A percentile compares a stretch with the other conserved stretches of the same genome.
Evolutionary conservation across 2,888 invertebrate genomes (phyloP).

Genomic region (Erpobdella octoculata): DNA sequence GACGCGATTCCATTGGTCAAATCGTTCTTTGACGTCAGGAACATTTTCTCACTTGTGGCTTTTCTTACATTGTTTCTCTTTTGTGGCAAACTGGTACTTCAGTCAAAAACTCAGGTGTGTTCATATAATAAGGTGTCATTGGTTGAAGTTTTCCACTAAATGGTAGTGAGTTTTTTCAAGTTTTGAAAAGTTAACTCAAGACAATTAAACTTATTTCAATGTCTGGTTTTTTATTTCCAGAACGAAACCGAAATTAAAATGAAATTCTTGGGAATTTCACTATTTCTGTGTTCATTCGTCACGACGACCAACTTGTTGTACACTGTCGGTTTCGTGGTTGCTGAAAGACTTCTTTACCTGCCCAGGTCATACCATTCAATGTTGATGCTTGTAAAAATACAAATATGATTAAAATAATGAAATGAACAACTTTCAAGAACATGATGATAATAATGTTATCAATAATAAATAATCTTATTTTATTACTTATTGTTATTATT

Average conservation of each 20-base stretch:
- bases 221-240: not conserved
- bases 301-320: slow-evolving; percentile 55
- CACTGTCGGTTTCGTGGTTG: slow-evolving; percentile 47
- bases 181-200: not conserved
- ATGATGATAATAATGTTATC: not conserved
- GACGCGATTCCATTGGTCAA: slow-evolving; percentile 30
- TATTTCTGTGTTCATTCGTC: slow-evolving; percentile 42
- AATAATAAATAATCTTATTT: not conserved
- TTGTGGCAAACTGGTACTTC: too few relatives aligned
- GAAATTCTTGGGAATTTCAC: not conserved
- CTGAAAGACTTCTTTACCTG: slow-evolving; percentile 46
- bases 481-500: too few relatives aligned
- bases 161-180: too few relatives aligned
- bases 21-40: slow-evolving; percentile 26
- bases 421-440: not conserved
- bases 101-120: too few relatives aligned
- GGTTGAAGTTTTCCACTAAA: too few relatives aligned
- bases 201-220: not conserved
- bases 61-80: too few relatives aligned
- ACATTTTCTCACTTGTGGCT: slow-evolving; percentile 9
- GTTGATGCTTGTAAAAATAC: too few relatives aligned
- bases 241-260: not conserved
- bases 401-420: not conserved
- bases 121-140: too few relatives aligned
- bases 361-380: too few relatives aligned